A percentile compares a stretch with the other conserved stretches of the same genome.
Evolutionary conservation across 2,797 vertebrate genomes (phyloP).

Genomic region (Chanos chanos): DNA sequence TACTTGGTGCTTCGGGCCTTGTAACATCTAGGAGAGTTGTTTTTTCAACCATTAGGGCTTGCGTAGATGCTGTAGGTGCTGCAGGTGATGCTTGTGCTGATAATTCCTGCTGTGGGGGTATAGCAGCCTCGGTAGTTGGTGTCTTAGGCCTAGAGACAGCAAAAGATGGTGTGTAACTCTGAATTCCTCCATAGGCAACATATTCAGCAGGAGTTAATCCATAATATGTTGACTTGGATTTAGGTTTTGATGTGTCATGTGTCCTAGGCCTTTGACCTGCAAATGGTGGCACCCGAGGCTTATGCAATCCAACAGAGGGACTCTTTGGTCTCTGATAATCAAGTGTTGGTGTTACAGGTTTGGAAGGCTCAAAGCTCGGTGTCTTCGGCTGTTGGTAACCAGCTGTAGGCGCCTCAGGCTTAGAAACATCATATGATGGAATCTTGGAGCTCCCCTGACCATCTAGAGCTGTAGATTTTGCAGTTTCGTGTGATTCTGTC

Average conservation of each 20-base stretch:
- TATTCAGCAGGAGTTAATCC: constrained; percentile 73
- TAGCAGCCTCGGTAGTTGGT: constrained; percentile 21
- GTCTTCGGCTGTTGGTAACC: constrained; percentile 22
- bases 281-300: constrained; percentile 41
- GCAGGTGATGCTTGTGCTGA: background rate
- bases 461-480: constrained; percentile 3
- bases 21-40: constrained; percentile 7
- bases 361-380: constrained; percentile 44
- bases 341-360: constrained; percentile 47
- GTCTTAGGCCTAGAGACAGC: constrained; percentile 48
- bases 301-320: constrained; percentile 46
- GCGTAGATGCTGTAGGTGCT: constrained; percentile 8
- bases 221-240: constrained; percentile 63
- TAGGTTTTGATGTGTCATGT: constrained; percentile 59
- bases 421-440: constrained; percentile 23
- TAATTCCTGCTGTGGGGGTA: constrained; percentile 39
- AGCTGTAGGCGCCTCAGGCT: constrained; percentile 42
- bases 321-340: constrained; percentile 63
- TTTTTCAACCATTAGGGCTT: background rate
- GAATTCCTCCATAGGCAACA: constrained; percentile 69
- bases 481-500: background rate
- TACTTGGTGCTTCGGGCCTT: constrained; percentile 5
- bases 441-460: constrained; percentile 54
- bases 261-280: constrained; percentile 66
- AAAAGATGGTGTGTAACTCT: constrained; percentile 61